These are phyloP conservation scores for Lucilia cuprina DNA, from an alignment of 1,140 invertebrate genomes.

Conservation along the genomic window DNA sequence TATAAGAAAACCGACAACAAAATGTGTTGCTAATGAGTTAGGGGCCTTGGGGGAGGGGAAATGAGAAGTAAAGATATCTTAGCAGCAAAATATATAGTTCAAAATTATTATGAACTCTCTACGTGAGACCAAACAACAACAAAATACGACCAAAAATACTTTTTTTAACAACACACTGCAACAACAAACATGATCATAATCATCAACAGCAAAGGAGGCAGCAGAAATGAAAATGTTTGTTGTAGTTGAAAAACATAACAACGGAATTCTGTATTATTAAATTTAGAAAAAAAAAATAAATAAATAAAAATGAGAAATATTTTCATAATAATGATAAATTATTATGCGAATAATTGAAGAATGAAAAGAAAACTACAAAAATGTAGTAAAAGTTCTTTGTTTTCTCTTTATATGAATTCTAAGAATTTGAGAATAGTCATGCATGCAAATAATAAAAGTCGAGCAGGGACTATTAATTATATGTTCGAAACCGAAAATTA, in stretches of 20 bases:
- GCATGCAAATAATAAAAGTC: no score
- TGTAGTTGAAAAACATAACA: background rate
- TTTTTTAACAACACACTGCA: background rate
- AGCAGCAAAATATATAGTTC: constrained; percentile 4
- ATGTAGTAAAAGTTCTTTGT: no score
- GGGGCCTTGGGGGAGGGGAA: background rate
- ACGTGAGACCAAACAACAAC: constrained; percentile 20
- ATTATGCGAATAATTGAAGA: no score
- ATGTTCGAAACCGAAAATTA: no score
- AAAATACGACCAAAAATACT: background rate
- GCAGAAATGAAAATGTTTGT: background rate
- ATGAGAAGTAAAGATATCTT: background rate
- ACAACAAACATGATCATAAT: background rate
- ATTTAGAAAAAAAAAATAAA: background rate
- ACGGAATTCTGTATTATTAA: background rate
- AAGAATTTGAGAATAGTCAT: no score
- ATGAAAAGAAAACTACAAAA: no score
- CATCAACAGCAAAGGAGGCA: background rate
- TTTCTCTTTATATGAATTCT: no score
- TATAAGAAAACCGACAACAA: background rate
- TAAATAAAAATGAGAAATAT: no score
- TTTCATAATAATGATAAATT: no score
- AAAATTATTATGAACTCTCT: constrained; percentile 27
- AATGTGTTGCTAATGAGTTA: background rate
- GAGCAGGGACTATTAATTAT: no score